These are phyloP conservation scores for Calephelis nemesis DNA, from an alignment of 1,140 invertebrate genomes.

Conservation along the genomic window DNA sequence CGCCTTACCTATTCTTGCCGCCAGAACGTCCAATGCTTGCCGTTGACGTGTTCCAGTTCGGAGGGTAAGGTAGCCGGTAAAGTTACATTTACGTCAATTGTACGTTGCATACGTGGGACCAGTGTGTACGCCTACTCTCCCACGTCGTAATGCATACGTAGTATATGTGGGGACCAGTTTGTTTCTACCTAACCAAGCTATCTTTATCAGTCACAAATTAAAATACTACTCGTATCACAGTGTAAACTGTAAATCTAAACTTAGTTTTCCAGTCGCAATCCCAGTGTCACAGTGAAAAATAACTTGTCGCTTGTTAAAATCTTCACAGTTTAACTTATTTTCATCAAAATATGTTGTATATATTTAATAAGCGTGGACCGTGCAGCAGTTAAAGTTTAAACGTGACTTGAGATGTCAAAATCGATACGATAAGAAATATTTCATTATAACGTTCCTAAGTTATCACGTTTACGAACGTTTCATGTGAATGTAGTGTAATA, in stretches of 20 bases:
- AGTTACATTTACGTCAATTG: too few relatives aligned
- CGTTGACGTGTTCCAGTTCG: too few relatives aligned
- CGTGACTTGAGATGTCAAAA: conserved; percentile 17
- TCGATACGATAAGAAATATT: conserved; percentile 1
- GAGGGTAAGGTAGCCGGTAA: too few relatives aligned
- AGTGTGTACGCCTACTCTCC: too few relatives aligned
- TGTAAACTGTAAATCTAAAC: not conserved
- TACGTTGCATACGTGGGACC: too few relatives aligned
- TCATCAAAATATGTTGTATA: conserved; percentile 37
- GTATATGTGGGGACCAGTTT: too few relatives aligned
- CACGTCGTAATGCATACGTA: too few relatives aligned
- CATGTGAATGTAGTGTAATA: not conserved
- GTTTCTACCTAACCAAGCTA: too few relatives aligned
- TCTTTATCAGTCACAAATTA: not conserved
- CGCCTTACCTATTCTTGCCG: too few relatives aligned
- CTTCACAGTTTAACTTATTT: conserved; percentile 33
- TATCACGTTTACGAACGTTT: conserved; percentile 1
- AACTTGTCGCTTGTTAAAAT: conserved; percentile 22
- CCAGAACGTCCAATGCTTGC: too few relatives aligned
- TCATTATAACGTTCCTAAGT: not conserved
- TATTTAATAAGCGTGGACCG: conserved; percentile 36
- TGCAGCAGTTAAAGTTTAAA: conserved; percentile 27
- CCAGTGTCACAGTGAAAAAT: not conserved
- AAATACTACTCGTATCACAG: not conserved
- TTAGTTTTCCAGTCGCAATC: not conserved